Percentiles rank a stretch among this genome's conserved stretches.
Evolutionary conservation across 2,797 vertebrate genomes (phyloP).

Genomic region (Glossophaga mutica): DNA sequence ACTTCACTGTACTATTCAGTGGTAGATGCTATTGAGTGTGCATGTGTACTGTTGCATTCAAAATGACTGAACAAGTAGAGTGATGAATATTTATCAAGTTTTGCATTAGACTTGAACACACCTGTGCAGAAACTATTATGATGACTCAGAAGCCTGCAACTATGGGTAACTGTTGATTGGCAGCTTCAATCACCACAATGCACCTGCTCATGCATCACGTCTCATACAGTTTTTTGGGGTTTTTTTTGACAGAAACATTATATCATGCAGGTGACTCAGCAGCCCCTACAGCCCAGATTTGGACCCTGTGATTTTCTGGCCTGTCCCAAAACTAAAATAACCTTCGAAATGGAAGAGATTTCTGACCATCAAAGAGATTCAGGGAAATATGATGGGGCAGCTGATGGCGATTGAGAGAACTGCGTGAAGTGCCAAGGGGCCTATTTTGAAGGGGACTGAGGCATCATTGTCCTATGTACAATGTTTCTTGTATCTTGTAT

Average conservation of each 20-base stretch:
- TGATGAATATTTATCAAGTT: not conserved
- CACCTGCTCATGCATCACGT: not conserved
- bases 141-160: not conserved
- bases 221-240: too few relatives aligned
- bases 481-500: not conserved
- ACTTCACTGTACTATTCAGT: not conserved
- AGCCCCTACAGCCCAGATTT: not conserved
- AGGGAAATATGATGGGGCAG: not conserved
- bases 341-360: not conserved
- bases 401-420: not conserved
- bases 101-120: not conserved
- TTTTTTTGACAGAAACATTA: not conserved
- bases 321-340: not conserved
- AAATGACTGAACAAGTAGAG: not conserved
- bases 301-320: not conserved
- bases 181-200: not conserved
- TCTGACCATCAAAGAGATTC: not conserved
- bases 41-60: not conserved
- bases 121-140: not conserved
- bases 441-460: not conserved
- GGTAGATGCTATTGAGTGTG: too few relatives aligned
- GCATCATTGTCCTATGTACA: not conserved
- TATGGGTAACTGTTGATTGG: not conserved
- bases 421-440: not conserved
- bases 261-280: not conserved